Conservation (phyloP, 30 jellyfish, hydroid and myxozoan species). For the Catostylus mosaicus region DNA sequence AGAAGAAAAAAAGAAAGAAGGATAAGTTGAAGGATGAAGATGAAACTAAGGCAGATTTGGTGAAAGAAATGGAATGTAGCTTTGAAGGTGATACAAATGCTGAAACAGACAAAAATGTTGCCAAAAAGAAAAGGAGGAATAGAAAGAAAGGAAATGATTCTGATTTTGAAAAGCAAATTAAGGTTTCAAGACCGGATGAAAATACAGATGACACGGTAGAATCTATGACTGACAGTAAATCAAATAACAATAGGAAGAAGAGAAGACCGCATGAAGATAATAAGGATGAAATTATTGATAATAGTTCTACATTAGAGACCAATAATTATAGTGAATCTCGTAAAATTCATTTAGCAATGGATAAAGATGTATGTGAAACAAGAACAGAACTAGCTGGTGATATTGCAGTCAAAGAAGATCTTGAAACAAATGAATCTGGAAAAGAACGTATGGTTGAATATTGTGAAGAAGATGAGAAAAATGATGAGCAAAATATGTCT, state of each 20-base stretch:
- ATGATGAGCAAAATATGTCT: background rate
- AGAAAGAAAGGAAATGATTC: background rate
- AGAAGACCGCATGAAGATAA: too few species aligned
- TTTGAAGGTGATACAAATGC: background rate
- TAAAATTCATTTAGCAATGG: background rate
- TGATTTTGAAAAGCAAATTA: background rate
- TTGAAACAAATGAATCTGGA: background rate
- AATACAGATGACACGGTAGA: background rate
- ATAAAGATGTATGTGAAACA: constrained; percentile 6
- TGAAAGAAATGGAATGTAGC: constrained; percentile 3
- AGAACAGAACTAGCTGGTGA: background rate
- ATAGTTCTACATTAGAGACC: background rate
- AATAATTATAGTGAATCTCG: background rate
- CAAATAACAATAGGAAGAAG: too few species aligned
- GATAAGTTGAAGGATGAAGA: background rate
- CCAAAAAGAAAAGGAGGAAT: background rate
- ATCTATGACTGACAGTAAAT: too few species aligned
- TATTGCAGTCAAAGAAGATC: background rate
- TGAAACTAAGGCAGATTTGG: background rate
- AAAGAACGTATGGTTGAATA: background rate
- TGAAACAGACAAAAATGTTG: background rate
- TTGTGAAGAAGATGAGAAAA: background rate
- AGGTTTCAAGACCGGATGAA: background rate
- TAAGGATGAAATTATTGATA: background rate
- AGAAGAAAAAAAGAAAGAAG: background rate